A percentile compares a stretch with the other conserved stretches of the same genome.
Conservation (phyloP, 2,113 vertebrate genomes). For the Pachypanchax playfairii region DNA sequence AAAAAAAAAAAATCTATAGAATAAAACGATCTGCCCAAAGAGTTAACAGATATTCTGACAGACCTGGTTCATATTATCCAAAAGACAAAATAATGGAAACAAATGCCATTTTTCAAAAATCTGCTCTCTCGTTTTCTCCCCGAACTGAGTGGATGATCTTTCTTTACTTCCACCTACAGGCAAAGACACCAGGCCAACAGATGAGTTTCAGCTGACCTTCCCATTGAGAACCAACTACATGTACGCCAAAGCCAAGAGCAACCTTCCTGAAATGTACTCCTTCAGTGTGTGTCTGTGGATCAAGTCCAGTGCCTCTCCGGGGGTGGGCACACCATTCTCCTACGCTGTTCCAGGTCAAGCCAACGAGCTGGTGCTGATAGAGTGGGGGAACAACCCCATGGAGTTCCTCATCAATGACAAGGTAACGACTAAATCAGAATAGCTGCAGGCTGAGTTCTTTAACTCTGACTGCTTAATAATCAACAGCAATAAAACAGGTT, state of each 20-base stretch:
- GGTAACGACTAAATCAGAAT: conserved; percentile 70
- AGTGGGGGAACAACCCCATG: conserved; percentile 98
- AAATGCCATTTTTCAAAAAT: no score
- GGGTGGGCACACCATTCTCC: conserved; percentile 94
- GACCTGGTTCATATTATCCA: no score
- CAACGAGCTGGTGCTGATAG: conserved; percentile 96
- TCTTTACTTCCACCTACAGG: conserved; percentile 38
- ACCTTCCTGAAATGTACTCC: conserved; percentile 96
- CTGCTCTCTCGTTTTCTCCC: no score
- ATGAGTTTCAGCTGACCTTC: conserved; percentile 95
- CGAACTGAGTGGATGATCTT: not conserved
- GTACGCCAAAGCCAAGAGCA: conserved; percentile 96
- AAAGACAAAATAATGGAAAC: no score
- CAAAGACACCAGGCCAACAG: conserved; percentile 88
- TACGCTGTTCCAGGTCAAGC: conserved; percentile 93
- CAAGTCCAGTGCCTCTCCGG: conserved; percentile 91
- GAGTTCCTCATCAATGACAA: conserved; percentile 98
- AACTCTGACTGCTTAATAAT: no score
- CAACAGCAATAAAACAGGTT: conserved; percentile 1
- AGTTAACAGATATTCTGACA: no score
- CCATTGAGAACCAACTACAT: conserved; percentile 97
- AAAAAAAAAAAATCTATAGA: not conserved
- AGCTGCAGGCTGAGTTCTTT: no score
- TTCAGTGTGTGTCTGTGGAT: conserved; percentile 97
- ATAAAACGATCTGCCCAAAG: no score